Conservation (phyloP, 2,113 vertebrate species). For the Melospiza melodia region DNA sequence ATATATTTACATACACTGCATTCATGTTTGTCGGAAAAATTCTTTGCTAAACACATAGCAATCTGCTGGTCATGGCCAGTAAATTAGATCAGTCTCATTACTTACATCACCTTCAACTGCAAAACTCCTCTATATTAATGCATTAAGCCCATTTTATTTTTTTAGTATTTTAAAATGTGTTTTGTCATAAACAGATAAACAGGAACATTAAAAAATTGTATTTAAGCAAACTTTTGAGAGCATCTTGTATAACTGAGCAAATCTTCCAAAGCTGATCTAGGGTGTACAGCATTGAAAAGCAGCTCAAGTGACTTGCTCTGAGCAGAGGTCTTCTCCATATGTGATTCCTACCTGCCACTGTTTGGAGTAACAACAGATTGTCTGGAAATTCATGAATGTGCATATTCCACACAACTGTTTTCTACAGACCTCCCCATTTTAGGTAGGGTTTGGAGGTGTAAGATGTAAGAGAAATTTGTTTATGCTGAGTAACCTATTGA, state of each 20-base stretch:
- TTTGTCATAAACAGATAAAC: rapidly evolving
- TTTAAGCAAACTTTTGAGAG: neutral
- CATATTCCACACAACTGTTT: neutral
- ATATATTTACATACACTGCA: neutral
- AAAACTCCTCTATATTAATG: neutral
- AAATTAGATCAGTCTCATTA: neutral
- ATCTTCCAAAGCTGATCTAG: neutral
- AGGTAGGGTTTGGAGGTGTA: neutral
- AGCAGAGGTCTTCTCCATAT: neutral
- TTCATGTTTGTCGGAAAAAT: neutral
- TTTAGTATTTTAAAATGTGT: neutral
- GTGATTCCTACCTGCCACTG: rapidly evolving
- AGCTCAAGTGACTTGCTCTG: neutral
- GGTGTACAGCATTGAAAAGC: neutral
- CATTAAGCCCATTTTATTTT: neutral
- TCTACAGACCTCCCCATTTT: neutral
- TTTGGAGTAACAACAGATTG: neutral
- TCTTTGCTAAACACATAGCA: neutral
- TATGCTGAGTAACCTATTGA: rapidly evolving
- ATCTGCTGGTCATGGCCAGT: neutral
- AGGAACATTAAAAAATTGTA: neutral
- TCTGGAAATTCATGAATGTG: neutral
- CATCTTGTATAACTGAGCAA: neutral
- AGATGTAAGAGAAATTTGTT: neutral
- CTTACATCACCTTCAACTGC: neutral